Conservation (phyloP, 2,888 invertebrate genomes). For the Hydroisotoma schaefferi region DNA sequence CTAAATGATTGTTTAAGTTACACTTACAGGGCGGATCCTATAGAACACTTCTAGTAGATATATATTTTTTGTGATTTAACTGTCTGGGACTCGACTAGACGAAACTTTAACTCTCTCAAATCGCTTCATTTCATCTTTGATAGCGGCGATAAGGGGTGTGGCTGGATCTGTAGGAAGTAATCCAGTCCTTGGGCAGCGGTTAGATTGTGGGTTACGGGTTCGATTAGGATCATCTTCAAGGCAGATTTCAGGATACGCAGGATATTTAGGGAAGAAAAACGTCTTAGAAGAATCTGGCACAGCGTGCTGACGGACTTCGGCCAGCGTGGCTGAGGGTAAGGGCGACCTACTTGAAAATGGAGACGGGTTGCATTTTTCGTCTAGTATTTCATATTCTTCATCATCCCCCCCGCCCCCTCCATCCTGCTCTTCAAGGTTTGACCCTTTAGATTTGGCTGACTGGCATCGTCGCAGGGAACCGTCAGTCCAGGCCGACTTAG, state of each 20-base stretch:
- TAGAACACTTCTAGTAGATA: too few relatives aligned
- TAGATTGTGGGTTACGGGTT: constrained; percentile 7
- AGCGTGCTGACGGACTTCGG: constrained; percentile 8
- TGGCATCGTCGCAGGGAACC: constrained; percentile 38
- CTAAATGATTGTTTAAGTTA: too few relatives aligned
- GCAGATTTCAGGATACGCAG: constrained; percentile 42
- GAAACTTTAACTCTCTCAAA: constrained; percentile 36
- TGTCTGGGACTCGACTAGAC: background rate
- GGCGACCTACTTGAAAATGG: constrained; percentile 3
- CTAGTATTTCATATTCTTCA: background rate
- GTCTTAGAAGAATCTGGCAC: constrained; percentile 21
- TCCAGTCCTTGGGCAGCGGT: constrained; percentile 3
- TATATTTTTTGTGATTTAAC: too few relatives aligned
- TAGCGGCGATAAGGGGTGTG: constrained; percentile 76
- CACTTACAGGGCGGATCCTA: too few relatives aligned
- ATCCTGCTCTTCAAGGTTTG: constrained; percentile 15
- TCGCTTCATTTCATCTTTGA: constrained; percentile 65
- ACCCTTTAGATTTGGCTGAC: constrained; percentile 36
- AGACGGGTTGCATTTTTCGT: constrained; percentile 14
- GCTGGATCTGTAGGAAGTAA: constrained; percentile 65
- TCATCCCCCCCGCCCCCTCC: background rate
- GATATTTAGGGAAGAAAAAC: constrained; percentile 46
- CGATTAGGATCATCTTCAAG: background rate
- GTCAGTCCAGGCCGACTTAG: constrained; percentile 44
- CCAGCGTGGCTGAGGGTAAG: background rate